Evolutionary conservation across 30 jellyfish, hydroid and myxozoan genomes (phyloP), one percentile per base, ranked within the genome.

Genomic region (Nemopilema nomurai): DNA sequence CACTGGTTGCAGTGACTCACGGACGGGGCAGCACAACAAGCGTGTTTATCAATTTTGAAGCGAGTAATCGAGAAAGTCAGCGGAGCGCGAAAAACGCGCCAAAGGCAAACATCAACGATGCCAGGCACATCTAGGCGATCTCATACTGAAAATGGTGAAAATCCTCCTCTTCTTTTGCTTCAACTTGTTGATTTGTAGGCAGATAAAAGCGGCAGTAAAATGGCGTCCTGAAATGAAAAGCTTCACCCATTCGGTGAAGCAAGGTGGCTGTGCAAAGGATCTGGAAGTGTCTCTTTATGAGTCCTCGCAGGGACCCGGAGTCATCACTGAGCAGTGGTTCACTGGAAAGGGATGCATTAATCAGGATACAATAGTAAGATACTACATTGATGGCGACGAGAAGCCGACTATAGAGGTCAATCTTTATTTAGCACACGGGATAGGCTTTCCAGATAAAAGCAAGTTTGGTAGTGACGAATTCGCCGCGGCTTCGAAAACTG

Each of bases 241-340:
- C 1, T 91, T 91, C 31, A 74, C 93, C 18, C 92, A 91, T 73
- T 92, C 97, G 0, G 69, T 84, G 70, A 91, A 91, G 78, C 85
- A 74, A 73, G 97, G 90, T 1, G 80, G 81, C 25, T 91, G 97
- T 64, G 71, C n/a, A 18, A 83, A 74, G 20, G 75, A 80, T 67
- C 83, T 53, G 16, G 97, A 91, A 32, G 69, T 77, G 1, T 63
- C 87, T 1, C 57, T 91, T 33, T 84, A 85, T 51, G 88, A 76
- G 69, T 76, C 52, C 73, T 69, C 78, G 52, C 20, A 52, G 20
- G 97, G 96, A 31, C 97, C 97, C 16, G 97, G 97, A 23, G 96
- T 91, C n/a, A 72, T 91, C 64, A 91, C 97, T 4, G 97, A 91
- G 79, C 97, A 91, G 64, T 91, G 97, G 97, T 91, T 85, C 49